These are phyloP conservation scores for Peromyscus leucopus DNA, from an alignment of 2,113 vertebrate species.

Conservation along the genomic window DNA sequence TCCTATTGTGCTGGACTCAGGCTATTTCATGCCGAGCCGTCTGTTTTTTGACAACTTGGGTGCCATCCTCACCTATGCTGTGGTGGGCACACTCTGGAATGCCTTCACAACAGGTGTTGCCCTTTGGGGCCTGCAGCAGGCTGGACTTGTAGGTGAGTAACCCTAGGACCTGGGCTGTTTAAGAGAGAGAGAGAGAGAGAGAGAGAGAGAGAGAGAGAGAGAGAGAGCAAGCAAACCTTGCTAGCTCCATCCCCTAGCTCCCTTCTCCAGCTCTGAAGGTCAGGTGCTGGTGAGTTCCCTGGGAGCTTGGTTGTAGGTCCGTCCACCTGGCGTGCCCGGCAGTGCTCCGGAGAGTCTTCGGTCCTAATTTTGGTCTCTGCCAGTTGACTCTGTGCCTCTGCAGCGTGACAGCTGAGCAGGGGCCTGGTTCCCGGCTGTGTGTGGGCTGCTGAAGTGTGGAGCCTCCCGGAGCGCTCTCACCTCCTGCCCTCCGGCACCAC, in stretches of 20 bases:
- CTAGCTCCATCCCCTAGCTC: not conserved
- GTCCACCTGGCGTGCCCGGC: constrained; percentile 25
- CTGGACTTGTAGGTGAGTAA: constrained; percentile 91
- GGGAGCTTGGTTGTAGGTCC: not conserved
- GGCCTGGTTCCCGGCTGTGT: constrained; percentile 68
- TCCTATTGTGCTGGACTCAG: constrained; percentile 96
- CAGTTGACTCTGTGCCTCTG: constrained; percentile 44
- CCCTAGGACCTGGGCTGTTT: not conserved
- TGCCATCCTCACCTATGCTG: constrained; percentile 96
- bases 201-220: not conserved
- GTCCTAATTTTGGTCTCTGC: constrained; percentile 54
- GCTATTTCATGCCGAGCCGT: constrained; percentile 98
- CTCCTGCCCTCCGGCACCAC: constrained; percentile 58
- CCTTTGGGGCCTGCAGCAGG: constrained; percentile 91
- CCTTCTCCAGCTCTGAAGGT: constrained; percentile 43
- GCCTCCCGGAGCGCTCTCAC: not conserved
- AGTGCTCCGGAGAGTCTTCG: not conserved
- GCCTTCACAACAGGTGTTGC: constrained; percentile 94
- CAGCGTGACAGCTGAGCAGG: constrained; percentile 60
- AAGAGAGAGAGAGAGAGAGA: not conserved
- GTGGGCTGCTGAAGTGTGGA: constrained; percentile 59
- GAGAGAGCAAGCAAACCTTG: not conserved
- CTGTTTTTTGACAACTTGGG: constrained; percentile 98
- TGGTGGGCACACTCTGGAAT: constrained; percentile 97
- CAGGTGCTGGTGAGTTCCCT: not conserved